Base-by-base conservation (phyloP, 2,113 vertebrate species). In the Plecturocebus donacophilus region DNA sequence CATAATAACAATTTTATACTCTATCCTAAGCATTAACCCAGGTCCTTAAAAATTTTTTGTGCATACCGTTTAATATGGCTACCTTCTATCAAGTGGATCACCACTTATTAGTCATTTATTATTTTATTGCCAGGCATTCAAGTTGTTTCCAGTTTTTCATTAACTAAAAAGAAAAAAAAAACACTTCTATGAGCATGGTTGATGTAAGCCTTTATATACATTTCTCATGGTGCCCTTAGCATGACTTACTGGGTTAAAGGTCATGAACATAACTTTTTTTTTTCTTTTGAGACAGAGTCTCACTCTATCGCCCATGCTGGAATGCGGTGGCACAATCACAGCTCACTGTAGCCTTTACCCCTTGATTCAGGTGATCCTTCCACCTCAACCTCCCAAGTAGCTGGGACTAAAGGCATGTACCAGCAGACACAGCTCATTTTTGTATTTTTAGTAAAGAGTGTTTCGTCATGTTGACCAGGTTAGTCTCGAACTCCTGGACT, bases 101-200 rank as follows among this genome's bases (percentile, higher is more conserved):
- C 4, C 27, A 32, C 40, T 85, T 87, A 40, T 61, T 68, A 42
- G 86, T 82, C 45, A 93, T 93, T 45, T 64, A 80, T 79, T 93
- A 68, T 68, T 82, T 23, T 94, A 27, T 64, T 85, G 80, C 49
- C 92, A 80, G 77, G 54, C 32, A 94, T 92, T 90, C 42, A 77
- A 11, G 25, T 73, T 66, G 40, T 82, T 90, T 90, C 16, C 16
- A 87, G 47, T 45, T 97, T 86, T 91, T 95, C 68, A 90, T 73
- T 95, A 85, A 86, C 27, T 64, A 12, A 30, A 32, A 58, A 23
- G 8, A 56, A 21, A 54, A 54, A 56, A 75, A 89, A 61, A 40
- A 20, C 5, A 75, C 45, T 38, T 5, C 58, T 71, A 56, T 3
- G 12, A 87, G 3, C 83, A 80, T 68, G 47, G 35, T 68, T 76